Base-by-base conservation (phyloP, 2,797 vertebrate species). In the Amblyopsis hoosieri region DNA sequence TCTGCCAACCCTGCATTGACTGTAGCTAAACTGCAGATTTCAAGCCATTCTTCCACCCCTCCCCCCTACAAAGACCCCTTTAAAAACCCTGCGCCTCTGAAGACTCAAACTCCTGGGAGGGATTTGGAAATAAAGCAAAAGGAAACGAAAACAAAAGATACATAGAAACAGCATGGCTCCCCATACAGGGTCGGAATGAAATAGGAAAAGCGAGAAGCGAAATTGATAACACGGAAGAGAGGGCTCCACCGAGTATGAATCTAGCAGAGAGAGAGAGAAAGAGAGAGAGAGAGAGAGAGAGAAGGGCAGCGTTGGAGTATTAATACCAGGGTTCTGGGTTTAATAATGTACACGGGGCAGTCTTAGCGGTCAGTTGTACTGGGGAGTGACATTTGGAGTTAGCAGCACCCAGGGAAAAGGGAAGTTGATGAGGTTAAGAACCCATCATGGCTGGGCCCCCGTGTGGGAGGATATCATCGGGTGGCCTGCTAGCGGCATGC, bases 281-380 rank as follows among this genome's bases (percentile, higher is more conserved):
- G 17, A 17, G 17, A 17, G 17, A 17, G 17, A 17, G 17, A 17
- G 46, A 50, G 49, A 0, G 19, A 19, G 19, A 19, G 19, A 19
- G 19, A 19, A 64, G 64, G 46, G 53, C n/a, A n/a, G 14, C 2
- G 15, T 56, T 29, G 23, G 17, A 57, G 64, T 57, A 74, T 76
- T 73, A 74, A 81, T 80, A 80, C 74, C 67, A 47, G n/a, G 61
- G 10, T 60, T 67, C 14, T 67, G 70, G 66, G 55, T 81, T 85
- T 84, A 89, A 85, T 87, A 82, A 89, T 81, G 71, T 72, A 81
- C 75, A 81, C 49, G 19, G 72, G 73, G 65, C 65, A 78, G 74
- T 62, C 56, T 42, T 49, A 50, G 65, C 75, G 80, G 78, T 75
- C 76, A 78, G 75, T 58, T 52, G 37, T 74, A 75, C 61, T 62